Percentiles rank a stretch among this genome's conserved stretches.
These are phyloP conservation scores for Eudyptes chrysolophus DNA, from an alignment of 2,113 vertebrate species.

Conservation along the genomic window DNA sequence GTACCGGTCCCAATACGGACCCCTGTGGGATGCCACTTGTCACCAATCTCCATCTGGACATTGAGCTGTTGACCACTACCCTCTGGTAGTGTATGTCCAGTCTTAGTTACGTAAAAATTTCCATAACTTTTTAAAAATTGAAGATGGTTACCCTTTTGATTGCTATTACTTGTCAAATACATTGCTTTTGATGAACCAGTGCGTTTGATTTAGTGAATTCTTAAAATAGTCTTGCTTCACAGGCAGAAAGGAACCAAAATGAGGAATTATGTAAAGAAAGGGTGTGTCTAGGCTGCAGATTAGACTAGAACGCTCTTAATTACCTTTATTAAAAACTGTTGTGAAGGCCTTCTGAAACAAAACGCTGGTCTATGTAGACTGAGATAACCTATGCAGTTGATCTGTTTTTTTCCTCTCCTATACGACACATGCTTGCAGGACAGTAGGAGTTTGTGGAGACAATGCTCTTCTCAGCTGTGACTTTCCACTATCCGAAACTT, in stretches of 20 bases:
- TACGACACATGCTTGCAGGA: neutral
- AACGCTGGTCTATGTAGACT: neutral
- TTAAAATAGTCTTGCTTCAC: neutral
- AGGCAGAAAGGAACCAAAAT: neutral
- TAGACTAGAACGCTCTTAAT: neutral
- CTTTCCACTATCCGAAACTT: neutral
- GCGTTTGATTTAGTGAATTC: neutral
- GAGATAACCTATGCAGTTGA: neutral
- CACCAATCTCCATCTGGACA: no score
- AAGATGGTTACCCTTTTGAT: neutral
- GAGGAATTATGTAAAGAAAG: neutral
- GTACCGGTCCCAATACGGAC: no score
- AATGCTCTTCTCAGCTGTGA: neutral
- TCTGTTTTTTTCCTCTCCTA: accelerated
- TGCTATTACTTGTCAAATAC: neutral
- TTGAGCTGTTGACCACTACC: no score
- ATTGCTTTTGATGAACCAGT: neutral
- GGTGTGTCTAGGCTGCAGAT: neutral
- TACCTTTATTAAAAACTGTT: neutral
- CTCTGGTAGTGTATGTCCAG: neutral
- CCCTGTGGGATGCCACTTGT: no score
- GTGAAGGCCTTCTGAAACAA: neutral
- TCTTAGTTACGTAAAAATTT: neutral
- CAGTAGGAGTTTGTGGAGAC: neutral
- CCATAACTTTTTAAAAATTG: neutral